Percentiles rank a stretch among this genome's conserved stretches.
phyloP scores from a whole-genome alignment of 2,888 invertebrate genomes.

The Myopa testacea region DNA sequence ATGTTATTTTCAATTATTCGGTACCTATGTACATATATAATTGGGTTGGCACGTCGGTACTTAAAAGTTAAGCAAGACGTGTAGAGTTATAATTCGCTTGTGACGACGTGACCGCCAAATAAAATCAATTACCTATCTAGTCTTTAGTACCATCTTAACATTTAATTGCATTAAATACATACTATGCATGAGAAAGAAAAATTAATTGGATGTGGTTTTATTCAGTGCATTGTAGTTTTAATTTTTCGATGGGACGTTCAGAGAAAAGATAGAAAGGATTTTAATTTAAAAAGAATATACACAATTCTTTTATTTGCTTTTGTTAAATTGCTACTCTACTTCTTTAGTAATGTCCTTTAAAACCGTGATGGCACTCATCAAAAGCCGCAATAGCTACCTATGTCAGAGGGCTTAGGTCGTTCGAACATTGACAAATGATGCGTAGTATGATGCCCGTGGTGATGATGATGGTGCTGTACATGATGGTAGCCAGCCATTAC shows the following conservation, averaged over 20 bases:
- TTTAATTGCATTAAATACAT: too few relatives aligned
- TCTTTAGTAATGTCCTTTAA: neutral
- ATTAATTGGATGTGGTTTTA: too few relatives aligned
- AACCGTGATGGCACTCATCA: conserved; percentile 57
- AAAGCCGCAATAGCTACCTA: conserved; percentile 70
- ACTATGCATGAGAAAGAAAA: too few relatives aligned
- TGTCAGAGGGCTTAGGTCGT: conserved; percentile 70
- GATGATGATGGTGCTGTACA: conserved; percentile 45
- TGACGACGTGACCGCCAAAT: too few relatives aligned
- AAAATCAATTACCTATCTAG: too few relatives aligned
- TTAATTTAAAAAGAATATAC: too few relatives aligned
- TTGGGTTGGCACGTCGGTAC: neutral
- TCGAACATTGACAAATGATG: conserved; percentile 69
- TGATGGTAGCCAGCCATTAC: conserved; percentile 49
- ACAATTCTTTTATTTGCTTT: neutral
- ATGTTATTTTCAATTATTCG: neutral
- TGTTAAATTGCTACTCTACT: neutral
- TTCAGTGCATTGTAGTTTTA: too few relatives aligned
- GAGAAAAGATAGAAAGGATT: too few relatives aligned
- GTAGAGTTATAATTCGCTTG: too few relatives aligned
- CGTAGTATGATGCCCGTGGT: conserved; percentile 54
- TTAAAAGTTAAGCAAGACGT: neutral
- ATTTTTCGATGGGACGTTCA: too few relatives aligned
- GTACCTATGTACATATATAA: neutral
- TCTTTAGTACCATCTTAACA: too few relatives aligned